Evolutionary conservation across 92 coral and sea anemone genomes (phyloP), one percentile per base, ranked within the genome.

Genomic region (Palythoa caribaeorum): DNA sequence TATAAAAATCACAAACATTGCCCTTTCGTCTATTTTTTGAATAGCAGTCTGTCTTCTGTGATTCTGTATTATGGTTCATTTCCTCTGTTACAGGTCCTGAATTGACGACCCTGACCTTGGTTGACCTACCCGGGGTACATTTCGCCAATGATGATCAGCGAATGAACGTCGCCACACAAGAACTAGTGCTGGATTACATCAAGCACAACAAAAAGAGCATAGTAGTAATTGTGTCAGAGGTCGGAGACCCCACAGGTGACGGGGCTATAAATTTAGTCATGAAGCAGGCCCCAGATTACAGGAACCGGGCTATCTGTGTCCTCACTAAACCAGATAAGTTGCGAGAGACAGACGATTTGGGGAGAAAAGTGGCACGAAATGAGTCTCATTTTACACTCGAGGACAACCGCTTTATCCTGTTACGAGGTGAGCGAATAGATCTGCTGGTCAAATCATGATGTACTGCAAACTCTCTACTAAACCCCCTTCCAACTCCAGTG

Each of bases 241-340:
- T 92, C 15, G 95, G 97, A 78, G 97, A 94, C 91, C 97, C 95
- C n/a, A 94, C 97, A 1, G 97, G 97, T 0, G 97, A 94, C 87
- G 83, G 95, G 8, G 97, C 97, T 39, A 94, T 94, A 63, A 94
- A 94, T 80, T 62, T 94, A 53, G 97, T 94, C 65, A 94, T 94
- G 97, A 77, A 59, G 53, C 68, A 83, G 74, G 97, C 95, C 75
- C 44, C 70, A 10, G 94, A 94, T 83, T 94, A 85, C 76, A 94
- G 73, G 74, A 79, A 60, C 76, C 92, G 97, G 1, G 85, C 97
- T 3, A 94, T 94, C 17, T 94, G 97, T 76, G 97, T 91, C 1
- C 86, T 94, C 19, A 94, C 97, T 37, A 94, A 94, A 71, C 97
- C 97, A 19, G 97, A 94, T 87, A 94, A 89, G 78, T 84, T 90